Evolutionary conservation across 1,140 invertebrate species (phyloP).

Genomic region (Homalodisca vitripennis): DNA sequence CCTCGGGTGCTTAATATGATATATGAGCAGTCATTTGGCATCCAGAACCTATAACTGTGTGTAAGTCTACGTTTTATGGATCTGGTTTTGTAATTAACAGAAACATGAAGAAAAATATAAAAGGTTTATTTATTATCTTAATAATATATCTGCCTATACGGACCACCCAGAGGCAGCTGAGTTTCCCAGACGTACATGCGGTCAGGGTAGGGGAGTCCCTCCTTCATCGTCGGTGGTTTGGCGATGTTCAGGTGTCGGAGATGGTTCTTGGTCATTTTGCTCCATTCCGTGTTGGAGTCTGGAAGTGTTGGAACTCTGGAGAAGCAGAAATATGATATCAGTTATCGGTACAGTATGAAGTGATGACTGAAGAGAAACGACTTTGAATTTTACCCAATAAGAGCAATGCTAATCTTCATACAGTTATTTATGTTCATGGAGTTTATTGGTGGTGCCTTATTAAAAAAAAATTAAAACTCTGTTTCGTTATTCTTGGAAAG

Average conservation of each 20-base stretch:
- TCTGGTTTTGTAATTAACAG: too few relatives aligned
- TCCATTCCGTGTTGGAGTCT: conserved; percentile 51
- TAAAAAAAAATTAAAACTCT: background rate
- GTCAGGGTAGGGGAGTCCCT: conserved; percentile 51
- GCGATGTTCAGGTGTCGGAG: conserved; percentile 58
- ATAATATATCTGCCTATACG: background rate
- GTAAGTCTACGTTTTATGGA: too few relatives aligned
- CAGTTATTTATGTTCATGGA: conserved; percentile 1
- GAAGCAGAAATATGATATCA: conserved; percentile 33
- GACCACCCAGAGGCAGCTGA: conserved; percentile 51
- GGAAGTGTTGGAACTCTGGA: conserved; percentile 48
- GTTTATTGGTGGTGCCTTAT: background rate
- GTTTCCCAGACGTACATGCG: conserved; percentile 58
- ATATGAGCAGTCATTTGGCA: too few relatives aligned
- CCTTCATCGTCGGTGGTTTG: conserved; percentile 48
- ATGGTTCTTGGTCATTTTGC: conserved; percentile 50
- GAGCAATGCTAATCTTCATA: conserved; percentile 39
- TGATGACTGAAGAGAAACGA: too few relatives aligned
- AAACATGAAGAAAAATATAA: too few relatives aligned
- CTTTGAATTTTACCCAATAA: conserved; percentile 22
- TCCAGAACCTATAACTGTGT: too few relatives aligned
- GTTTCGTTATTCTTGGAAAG: background rate
- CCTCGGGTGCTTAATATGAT: too few relatives aligned
- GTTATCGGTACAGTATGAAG: background rate
- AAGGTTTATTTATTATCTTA: too few relatives aligned